These are phyloP conservation scores for Promerops cafer DNA, from an alignment of 2,113 vertebrate species.

Conservation along the genomic window DNA sequence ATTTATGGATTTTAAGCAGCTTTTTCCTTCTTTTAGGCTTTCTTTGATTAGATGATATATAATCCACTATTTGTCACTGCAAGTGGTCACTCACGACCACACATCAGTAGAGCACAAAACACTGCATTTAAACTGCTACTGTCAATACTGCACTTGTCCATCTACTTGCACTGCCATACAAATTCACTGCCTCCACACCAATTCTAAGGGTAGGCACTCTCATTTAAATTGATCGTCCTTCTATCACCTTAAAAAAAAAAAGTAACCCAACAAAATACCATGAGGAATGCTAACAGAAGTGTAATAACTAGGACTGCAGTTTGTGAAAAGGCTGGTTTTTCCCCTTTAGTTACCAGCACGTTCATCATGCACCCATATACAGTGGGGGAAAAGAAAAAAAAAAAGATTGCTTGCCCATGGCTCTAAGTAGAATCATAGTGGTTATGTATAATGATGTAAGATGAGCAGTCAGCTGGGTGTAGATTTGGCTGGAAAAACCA, in stretches of 20 bases:
- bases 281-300: not conserved
- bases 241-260: not conserved
- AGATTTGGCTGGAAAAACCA: not conserved
- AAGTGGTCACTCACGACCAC: not conserved
- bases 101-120: not conserved
- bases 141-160: not conserved
- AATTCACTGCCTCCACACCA: not conserved
- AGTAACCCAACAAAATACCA: not conserved
- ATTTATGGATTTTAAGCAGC: not conserved
- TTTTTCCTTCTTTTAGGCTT: not conserved
- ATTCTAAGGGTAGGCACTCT: not conserved
- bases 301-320: not conserved
- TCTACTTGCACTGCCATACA: not conserved
- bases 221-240: not conserved
- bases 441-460: not conserved
- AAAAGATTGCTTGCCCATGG: not conserved
- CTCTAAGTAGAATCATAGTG: not conserved
- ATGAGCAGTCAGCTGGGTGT: not conserved
- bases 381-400: not conserved
- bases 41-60: not conserved
- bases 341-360: not conserved
- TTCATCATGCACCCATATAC: not conserved
- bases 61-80: not conserved
- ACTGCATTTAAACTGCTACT: not conserved
- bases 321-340: not conserved